Conservation (phyloP, 2,113 vertebrate species). For the Typhlomys cinereus region DNA sequence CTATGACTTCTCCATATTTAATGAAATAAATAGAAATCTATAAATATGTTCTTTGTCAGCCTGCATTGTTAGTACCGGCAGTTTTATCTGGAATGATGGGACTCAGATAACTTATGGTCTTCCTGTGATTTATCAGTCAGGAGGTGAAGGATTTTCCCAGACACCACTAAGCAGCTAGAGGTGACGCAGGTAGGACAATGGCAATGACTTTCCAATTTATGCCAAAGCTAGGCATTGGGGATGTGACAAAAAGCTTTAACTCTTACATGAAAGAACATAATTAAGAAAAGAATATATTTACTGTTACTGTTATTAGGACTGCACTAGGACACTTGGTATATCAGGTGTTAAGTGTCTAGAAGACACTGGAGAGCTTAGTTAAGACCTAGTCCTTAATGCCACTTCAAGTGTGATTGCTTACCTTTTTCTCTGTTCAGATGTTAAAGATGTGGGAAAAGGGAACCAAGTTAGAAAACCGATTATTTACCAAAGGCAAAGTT, state of each 20-base stretch:
- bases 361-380: background rate
- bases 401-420: background rate
- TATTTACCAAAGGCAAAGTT: background rate
- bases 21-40: background rate
- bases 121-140: too few relatives aligned
- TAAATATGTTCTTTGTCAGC: too few relatives aligned
- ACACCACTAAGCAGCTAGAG: background rate
- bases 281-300: background rate
- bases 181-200: background rate
- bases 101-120: too few relatives aligned
- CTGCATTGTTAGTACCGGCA: too few relatives aligned
- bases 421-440: background rate
- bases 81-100: too few relatives aligned
- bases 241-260: background rate
- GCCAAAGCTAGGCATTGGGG: background rate
- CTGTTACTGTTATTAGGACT: background rate
- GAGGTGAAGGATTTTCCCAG: background rate
- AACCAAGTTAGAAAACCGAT: background rate
- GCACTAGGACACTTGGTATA: background rate
- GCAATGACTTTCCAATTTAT: background rate
- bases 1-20: accelerated
- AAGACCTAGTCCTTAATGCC: background rate
- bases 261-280: background rate
- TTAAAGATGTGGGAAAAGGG: background rate
- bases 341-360: background rate